Evolutionary conservation across 2,113 vertebrate genomes (phyloP).

Genomic region (Thalassoma bifasciatum): DNA sequence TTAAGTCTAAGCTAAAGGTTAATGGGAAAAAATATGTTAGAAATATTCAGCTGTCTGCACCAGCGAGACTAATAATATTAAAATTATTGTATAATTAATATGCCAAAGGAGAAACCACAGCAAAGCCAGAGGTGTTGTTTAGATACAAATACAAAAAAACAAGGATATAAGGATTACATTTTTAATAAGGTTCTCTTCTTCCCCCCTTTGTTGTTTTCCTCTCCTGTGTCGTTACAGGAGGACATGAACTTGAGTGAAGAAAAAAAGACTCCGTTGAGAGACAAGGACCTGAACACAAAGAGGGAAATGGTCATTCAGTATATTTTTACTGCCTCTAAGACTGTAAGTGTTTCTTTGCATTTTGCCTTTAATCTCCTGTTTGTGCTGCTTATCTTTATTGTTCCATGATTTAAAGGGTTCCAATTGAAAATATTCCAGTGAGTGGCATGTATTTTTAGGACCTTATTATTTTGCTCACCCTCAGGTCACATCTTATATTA

Average conservation of each 20-base stretch:
- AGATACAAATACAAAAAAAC: neutral
- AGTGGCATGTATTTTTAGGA: neutral
- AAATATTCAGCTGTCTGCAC: neutral
- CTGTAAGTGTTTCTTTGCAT: conserved; percentile 84
- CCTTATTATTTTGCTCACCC: neutral
- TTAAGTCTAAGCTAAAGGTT: neutral
- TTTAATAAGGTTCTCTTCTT: neutral
- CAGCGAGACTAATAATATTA: neutral
- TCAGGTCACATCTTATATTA: neutral
- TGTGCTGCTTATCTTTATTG: neutral
- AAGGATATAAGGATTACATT: neutral
- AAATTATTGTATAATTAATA: neutral
- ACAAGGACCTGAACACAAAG: conserved; percentile 94
- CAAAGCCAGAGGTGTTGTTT: neutral
- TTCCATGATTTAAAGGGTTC: neutral
- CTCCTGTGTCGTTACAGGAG: conserved; percentile 84
- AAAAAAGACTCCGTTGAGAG: conserved; percentile 93
- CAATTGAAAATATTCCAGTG: conserved; percentile 1
- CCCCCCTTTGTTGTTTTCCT: conserved; percentile 20
- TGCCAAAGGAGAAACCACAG: neutral
- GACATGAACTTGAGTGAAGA: conserved; percentile 99
- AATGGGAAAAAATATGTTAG: neutral
- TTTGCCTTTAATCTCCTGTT: neutral
- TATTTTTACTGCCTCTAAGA: conserved; percentile 91
- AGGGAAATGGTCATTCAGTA: conserved; percentile 98